Evolutionary conservation across 2,888 invertebrate genomes (phyloP), one percentile per base, ranked within the genome.

Genomic region (Oeneis ivallda): DNA sequence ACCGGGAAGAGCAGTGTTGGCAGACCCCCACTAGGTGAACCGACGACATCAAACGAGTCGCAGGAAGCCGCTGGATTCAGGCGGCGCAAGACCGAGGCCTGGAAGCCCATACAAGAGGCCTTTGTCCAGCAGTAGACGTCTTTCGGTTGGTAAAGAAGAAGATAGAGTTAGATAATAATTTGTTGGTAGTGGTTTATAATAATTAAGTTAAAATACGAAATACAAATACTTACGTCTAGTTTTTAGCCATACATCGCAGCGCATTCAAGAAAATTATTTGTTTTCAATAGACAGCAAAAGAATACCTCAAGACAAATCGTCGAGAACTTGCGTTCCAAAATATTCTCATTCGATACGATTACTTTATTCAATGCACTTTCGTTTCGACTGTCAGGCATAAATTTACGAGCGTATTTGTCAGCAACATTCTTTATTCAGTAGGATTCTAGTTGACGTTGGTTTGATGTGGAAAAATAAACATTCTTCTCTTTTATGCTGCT

Each of bases 331-430:
- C 62, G 32, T 62, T 6, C 53, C 15, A 43, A 45, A 61, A 32
- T 63, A 65, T 64, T 63, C 65, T 68, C 61, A 59, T 69, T 69
- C 66, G 56, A 63, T 66, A 58, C 66, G 69, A 72, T 72, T 70
- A 69, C 69, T 70, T 67, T 70, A 68, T 69, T 67, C 69, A 65
- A 58, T 71, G 67, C 71, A 67, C 66, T 66, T 64, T 68, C 62
- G 64, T 61, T 63, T 47, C 61, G 53, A 64, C 65, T 69, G 71
- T 70, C 71, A 62, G 60, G 68, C 61, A 59, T 59, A 67, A 70
- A 72, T 72, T 72, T 72, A 72, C 69, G 67, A 63, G 43, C 68
- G 68, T 68, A 68, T 71, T 68, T 63, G 62, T 60, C 54, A 65
- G 62, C 63, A 65, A 53, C 70, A 66, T 66, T 68, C 66, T 54